Evolutionary conservation across 2,888 invertebrate genomes (phyloP).

Genomic region (Maniola hyperantus): DNA sequence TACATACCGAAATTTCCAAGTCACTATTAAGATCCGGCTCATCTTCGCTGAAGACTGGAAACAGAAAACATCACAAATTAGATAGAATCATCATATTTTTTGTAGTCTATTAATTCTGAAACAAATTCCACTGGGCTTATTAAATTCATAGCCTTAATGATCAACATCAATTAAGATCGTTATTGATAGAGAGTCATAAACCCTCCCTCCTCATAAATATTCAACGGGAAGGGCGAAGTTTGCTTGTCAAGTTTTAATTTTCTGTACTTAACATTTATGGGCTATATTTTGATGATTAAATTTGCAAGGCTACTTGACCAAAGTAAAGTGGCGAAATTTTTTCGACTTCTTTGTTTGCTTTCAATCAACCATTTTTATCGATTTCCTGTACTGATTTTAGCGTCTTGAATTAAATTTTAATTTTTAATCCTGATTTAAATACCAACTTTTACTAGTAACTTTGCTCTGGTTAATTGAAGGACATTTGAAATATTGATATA

Average conservation of each 20-base stretch:
- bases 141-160: slow-evolving; percentile 50
- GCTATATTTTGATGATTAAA: slow-evolving; percentile 42
- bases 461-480: too few relatives aligned
- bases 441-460: too few relatives aligned
- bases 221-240: slow-evolving; percentile 58
- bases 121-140: slow-evolving; percentile 47
- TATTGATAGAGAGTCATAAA: slow-evolving; percentile 62
- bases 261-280: slow-evolving; percentile 45
- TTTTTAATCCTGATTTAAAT: too few relatives aligned
- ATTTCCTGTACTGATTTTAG: background rate
- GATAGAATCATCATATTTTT: background rate
- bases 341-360: slow-evolving; percentile 16
- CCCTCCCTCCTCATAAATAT: slow-evolving; percentile 66
- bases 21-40: slow-evolving; percentile 93
- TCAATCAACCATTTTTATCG: background rate
- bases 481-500: too few relatives aligned
- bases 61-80: slow-evolving; percentile 17
- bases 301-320: slow-evolving; percentile 31
- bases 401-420: too few relatives aligned
- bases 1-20: slow-evolving; percentile 92
- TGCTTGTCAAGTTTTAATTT: slow-evolving; percentile 54
- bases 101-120: slow-evolving; percentile 5
- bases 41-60: slow-evolving; percentile 92
- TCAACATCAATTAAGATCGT: slow-evolving; percentile 61
- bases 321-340: slow-evolving; percentile 22